phyloP scores from a whole-genome alignment of 2,888 invertebrate genomes.

The Noctuana brunneofusca region DNA sequence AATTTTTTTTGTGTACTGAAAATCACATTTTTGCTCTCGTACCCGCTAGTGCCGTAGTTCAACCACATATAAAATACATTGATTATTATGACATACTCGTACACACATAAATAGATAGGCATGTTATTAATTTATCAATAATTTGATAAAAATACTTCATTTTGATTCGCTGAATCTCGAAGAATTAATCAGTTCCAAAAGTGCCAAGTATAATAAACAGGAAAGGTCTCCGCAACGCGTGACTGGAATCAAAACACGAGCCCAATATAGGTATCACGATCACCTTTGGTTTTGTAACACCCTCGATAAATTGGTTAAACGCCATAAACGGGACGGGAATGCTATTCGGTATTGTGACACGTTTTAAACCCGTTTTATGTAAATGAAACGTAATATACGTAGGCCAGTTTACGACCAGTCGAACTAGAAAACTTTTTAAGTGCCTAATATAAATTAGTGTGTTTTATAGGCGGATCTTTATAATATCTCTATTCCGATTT shows the following conservation, averaged over 20 bases:
- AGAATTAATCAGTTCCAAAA: conserved; percentile 32
- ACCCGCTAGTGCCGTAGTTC: background rate
- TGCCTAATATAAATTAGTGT: conserved; percentile 26
- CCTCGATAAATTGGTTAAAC: conserved; percentile 51
- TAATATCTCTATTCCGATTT: conserved; percentile 20
- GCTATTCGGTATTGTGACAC: conserved; percentile 53
- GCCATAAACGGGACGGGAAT: conserved; percentile 56
- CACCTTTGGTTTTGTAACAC: conserved; percentile 56
- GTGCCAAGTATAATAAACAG: conserved; percentile 42
- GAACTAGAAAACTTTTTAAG: conserved; percentile 21
- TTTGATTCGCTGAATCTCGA: background rate
- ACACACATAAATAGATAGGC: too few species aligned
- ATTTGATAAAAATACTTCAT: conserved; percentile 1
- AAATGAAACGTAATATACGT: conserved; percentile 26
- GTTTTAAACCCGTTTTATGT: conserved; percentile 50
- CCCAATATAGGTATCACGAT: conserved; percentile 56
- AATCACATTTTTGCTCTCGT: background rate
- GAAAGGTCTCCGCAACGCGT: conserved; percentile 54
- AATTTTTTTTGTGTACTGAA: too few species aligned
- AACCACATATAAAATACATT: too few species aligned
- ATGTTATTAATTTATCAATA: background rate
- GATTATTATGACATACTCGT: too few species aligned
- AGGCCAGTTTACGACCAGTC: conserved; percentile 27
- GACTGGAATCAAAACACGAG: conserved; percentile 70
- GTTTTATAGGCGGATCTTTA: conserved; percentile 22